Conservation (phyloP, 2,888 invertebrate species). For the Drosophila gaucha region DNA sequence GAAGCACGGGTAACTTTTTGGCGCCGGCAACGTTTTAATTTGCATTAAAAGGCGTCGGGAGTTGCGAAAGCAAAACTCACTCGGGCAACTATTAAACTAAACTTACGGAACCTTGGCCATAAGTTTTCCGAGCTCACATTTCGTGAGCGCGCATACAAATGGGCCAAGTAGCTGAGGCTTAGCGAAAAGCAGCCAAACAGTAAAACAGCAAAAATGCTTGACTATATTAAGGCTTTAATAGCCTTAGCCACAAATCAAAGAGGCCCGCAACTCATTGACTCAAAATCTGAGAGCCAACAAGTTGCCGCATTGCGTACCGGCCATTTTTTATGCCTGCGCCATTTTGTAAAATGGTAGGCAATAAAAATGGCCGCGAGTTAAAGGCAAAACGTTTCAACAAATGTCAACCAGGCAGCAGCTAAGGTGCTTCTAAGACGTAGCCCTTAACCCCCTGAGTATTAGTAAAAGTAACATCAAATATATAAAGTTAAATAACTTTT, state of each 20-base stretch:
- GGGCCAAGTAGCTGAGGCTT: constrained; percentile 17
- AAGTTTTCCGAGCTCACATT: constrained; percentile 55
- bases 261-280: constrained; percentile 12
- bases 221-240: constrained; percentile 41
- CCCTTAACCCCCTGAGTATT: constrained; percentile 7
- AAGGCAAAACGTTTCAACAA: constrained; percentile 35
- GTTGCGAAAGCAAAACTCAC: constrained; percentile 32
- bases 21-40: constrained; percentile 70
- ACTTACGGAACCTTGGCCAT: constrained; percentile 61
- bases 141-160: constrained; percentile 73
- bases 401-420: constrained; percentile 40
- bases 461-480: background rate
- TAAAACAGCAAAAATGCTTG: constrained; percentile 10
- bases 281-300: constrained; percentile 45
- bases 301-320: constrained; percentile 59
- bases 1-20: constrained; percentile 60
- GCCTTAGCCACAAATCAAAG: constrained; percentile 47
- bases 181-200: background rate
- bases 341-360: constrained; percentile 53
- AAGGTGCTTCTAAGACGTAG: background rate
- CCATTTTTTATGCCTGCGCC: constrained; percentile 56
- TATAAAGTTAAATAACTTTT: background rate
- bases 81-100: constrained; percentile 71
- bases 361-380: constrained; percentile 47
- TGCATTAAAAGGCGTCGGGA: constrained; percentile 70